These are phyloP conservation scores for Palythoa grandiflora DNA, from an alignment of 92 coral and sea anemone genomes.

Conservation along the genomic window DNA sequence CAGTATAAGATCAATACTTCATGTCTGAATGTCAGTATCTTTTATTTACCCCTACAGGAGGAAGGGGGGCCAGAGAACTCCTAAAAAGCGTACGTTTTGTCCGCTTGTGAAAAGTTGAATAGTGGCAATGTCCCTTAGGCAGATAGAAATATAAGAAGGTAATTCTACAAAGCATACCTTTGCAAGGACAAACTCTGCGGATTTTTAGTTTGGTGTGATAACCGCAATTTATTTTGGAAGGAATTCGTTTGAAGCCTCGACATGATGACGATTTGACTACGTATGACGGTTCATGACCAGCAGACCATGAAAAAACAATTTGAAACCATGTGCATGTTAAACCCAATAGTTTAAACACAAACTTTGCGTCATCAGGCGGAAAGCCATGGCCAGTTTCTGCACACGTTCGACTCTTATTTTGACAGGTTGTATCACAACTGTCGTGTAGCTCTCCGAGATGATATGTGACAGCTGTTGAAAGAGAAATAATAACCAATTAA, in stretches of 20 bases:
- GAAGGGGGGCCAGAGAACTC: too few species aligned
- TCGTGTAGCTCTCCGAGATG: neutral
- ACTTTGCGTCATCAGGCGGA: slow-evolving; percentile 26
- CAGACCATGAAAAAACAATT: neutral
- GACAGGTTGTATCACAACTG: slow-evolving; percentile 2
- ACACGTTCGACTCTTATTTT: slow-evolving; percentile 9
- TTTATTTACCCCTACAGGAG: too few species aligned
- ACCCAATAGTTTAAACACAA: slow-evolving; percentile 19
- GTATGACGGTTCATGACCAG: neutral
- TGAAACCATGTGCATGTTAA: neutral
- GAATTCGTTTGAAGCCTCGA: slow-evolving; percentile 7
- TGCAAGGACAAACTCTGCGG: slow-evolving; percentile 33
- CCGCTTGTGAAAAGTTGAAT: too few species aligned
- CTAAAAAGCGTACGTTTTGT: too few species aligned
- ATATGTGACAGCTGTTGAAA: slow-evolving; percentile 33
- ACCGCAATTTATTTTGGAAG: neutral
- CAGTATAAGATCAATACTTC: too few species aligned
- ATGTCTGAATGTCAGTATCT: too few species aligned
- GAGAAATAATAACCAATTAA: neutral
- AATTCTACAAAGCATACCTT: neutral
- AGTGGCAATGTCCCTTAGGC: too few species aligned
- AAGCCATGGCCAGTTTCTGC: slow-evolving; percentile 18
- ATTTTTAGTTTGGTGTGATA: rapidly evolving
- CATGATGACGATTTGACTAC: neutral
- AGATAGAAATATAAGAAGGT: too few species aligned